These are phyloP conservation scores for Aix galericulata DNA, from an alignment of 2,113 vertebrate species.

Conservation along the genomic window DNA sequence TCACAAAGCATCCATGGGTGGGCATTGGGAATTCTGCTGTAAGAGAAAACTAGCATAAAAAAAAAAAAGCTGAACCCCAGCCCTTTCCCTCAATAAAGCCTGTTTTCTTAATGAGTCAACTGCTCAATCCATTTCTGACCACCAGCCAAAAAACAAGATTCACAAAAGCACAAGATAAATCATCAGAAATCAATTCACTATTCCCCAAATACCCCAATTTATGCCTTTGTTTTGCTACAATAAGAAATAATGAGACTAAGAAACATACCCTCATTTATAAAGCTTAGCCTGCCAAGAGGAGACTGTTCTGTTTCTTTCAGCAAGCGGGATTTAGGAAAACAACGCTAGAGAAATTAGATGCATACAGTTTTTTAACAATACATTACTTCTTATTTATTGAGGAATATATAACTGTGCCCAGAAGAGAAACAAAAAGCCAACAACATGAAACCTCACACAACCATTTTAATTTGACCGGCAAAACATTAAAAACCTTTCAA, in stretches of 20 bases:
- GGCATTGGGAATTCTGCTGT: not conserved
- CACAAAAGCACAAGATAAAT: constrained; percentile 3
- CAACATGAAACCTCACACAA: not conserved
- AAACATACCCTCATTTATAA: constrained; percentile 24
- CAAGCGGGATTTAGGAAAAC: not conserved
- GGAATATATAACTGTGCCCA: not conserved
- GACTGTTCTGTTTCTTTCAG: not conserved
- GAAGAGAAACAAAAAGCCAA: not conserved
- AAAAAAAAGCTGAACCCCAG: not conserved
- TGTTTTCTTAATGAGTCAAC: not conserved
- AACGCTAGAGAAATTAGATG: not conserved
- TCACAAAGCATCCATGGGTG: not conserved
- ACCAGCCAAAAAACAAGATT: not conserved
- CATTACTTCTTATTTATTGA: not conserved
- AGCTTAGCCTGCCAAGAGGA: not conserved
- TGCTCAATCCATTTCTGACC: not conserved
- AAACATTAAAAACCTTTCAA: not conserved
- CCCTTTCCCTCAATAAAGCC: not conserved
- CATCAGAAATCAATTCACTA: not conserved
- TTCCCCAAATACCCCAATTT: not conserved
- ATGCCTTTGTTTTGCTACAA: not conserved
- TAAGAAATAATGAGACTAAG: constrained; percentile 56
- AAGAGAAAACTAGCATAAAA: not conserved
- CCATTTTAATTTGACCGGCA: not conserved
- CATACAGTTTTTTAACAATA: not conserved